These are phyloP conservation scores for Threskiornis aethiopicus DNA, from an alignment of 2,797 vertebrate genomes.

Conservation along the genomic window DNA sequence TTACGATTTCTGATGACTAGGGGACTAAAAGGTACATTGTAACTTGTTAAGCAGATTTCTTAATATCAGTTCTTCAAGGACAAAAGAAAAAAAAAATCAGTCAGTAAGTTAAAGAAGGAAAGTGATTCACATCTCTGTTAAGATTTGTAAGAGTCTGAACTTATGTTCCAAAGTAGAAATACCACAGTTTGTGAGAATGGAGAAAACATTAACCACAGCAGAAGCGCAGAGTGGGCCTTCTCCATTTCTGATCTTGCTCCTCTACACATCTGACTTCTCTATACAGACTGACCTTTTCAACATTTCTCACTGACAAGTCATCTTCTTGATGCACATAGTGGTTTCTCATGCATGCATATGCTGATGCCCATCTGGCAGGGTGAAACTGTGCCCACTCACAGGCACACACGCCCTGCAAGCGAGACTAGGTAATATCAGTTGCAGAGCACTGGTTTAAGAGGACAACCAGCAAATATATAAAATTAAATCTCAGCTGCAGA, in stretches of 20 bases:
- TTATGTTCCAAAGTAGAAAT: background rate
- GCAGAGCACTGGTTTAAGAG: conserved; percentile 6
- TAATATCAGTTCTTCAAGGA: background rate
- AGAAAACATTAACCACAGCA: background rate
- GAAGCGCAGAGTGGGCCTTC: background rate
- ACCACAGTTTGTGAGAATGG: background rate
- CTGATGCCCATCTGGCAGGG: background rate
- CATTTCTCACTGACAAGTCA: background rate
- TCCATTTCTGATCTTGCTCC: background rate
- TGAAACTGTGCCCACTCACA: background rate
- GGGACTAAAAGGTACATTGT: background rate
- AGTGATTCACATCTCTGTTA: background rate
- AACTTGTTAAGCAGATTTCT: background rate
- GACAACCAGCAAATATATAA: background rate
- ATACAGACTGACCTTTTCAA: background rate
- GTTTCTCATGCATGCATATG: background rate
- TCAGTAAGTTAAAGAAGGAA: background rate
- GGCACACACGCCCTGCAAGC: background rate
- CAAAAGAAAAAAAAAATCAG: background rate
- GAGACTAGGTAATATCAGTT: background rate
- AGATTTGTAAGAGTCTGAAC: background rate
- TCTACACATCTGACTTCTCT: background rate
- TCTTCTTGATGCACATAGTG: background rate
- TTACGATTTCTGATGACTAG: background rate
- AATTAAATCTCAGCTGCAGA: conserved; percentile 43